These are phyloP conservation scores for Helicolenus hilgendorfi DNA, from an alignment of 2,797 vertebrate genomes.

Conservation along the genomic window DNA sequence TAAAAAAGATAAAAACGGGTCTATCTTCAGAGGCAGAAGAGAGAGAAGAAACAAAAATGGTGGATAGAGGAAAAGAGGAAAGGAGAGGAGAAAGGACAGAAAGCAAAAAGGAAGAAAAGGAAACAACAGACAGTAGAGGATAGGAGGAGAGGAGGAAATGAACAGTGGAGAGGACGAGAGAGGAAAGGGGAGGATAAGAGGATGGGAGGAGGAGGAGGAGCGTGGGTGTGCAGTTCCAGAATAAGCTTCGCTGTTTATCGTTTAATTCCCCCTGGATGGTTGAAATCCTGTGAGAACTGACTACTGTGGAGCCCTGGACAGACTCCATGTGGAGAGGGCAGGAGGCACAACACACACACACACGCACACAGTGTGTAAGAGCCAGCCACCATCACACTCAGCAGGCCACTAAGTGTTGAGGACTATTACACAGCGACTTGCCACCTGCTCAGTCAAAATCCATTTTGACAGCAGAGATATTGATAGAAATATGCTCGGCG, in stretches of 20 bases:
- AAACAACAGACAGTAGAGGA: no score
- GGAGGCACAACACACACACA: constrained; percentile 17
- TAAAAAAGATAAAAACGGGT: no score
- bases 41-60: background rate
- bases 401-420: constrained; percentile 21
- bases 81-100: background rate
- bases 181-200: background rate
- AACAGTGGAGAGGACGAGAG: background rate
- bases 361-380: constrained; percentile 7
- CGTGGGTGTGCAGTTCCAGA: constrained; percentile 56
- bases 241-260: constrained; percentile 76
- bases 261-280: constrained; percentile 70
- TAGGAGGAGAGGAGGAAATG: background rate
- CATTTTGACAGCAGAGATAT: constrained; percentile 33
- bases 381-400: constrained; percentile 22
- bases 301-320: constrained; percentile 82
- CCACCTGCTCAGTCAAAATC: constrained; percentile 50
- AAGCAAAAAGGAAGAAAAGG: background rate
- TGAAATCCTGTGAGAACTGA: constrained; percentile 84
- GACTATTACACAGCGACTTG: constrained; percentile 5
- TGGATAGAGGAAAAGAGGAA: background rate
- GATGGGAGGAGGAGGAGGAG: background rate
- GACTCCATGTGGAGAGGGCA: constrained; percentile 57
- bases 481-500: constrained; percentile 35
- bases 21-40: no score